phyloP scores from a whole-genome alignment of 1,140 invertebrate genomes.

The Drosophila kohkoa region DNA sequence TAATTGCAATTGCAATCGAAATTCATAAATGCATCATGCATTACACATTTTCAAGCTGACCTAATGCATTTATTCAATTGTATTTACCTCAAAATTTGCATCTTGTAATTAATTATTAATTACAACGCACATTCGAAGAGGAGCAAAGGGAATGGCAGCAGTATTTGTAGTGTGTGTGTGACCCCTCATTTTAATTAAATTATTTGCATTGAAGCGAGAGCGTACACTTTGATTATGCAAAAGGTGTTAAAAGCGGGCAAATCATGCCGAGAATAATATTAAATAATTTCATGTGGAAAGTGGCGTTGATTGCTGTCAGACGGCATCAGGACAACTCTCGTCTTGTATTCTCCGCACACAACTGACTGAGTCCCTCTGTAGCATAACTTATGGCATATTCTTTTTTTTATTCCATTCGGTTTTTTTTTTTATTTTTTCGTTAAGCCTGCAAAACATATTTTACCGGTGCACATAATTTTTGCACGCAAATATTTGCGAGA shows the following conservation, averaged over 20 bases:
- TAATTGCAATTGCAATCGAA: constrained; percentile 6
- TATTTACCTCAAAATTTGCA: neutral
- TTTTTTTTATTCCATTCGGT: neutral
- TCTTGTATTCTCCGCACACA: constrained; percentile 1
- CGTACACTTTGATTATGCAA: constrained; percentile 3
- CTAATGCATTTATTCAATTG: neutral
- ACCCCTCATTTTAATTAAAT: constrained; percentile 2
- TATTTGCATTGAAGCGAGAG: neutral
- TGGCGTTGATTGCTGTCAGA: constrained; percentile 40
- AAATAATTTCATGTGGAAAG: constrained; percentile 26
- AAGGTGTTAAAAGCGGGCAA: constrained; percentile 9
- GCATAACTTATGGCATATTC: constrained; percentile 23
- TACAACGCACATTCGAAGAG: neutral
- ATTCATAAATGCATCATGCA: constrained; percentile 4
- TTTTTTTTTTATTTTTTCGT: constrained; percentile 4
- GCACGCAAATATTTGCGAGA: constrained; percentile 55
- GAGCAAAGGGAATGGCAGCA: too few relatives aligned
- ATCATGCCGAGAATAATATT: constrained; percentile 19
- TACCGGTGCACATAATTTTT: constrained; percentile 35
- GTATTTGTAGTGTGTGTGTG: neutral
- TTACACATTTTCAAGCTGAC: neutral
- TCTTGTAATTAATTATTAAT: constrained; percentile 5
- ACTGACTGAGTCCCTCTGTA: neutral
- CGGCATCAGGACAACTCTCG: constrained; percentile 13
- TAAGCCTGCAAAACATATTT: constrained; percentile 35